phyloP scores from a whole-genome alignment of 2,888 invertebrate genomes.

The Schizaphis graminum region DNA sequence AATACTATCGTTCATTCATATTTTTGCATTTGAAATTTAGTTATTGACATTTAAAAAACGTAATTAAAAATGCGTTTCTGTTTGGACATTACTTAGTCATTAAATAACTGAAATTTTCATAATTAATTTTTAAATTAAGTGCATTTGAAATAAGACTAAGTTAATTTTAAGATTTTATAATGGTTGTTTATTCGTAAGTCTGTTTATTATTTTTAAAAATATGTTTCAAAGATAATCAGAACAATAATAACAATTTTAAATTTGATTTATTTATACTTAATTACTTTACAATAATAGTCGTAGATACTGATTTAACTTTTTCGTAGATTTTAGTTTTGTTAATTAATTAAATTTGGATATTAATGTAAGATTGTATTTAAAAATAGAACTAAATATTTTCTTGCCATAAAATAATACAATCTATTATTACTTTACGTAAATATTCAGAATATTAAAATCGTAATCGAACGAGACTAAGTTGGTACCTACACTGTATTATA shows the following conservation, averaged over 20 bases:
- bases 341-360: neutral
- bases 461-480: neutral
- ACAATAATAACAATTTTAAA: neutral
- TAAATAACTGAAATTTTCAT: neutral
- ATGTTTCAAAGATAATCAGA: neutral
- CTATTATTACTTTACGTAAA: neutral
- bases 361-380: neutral
- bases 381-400: neutral
- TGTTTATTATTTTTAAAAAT: neutral
- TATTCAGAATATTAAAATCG: neutral
- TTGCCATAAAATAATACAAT: neutral
- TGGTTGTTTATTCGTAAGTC: neutral
- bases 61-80: neutral
- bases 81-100: neutral
- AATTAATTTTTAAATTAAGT: neutral
- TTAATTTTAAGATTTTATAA: neutral
- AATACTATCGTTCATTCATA: neutral
- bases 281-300: neutral
- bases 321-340: neutral
- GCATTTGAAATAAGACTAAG: neutral
- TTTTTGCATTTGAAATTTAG: neutral
- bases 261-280: neutral
- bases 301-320: neutral
- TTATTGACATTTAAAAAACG: neutral
- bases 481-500: neutral